A percentile compares a stretch with the other conserved stretches of the same genome.
These are phyloP conservation scores for Perdita meconis DNA, from an alignment of 2,888 invertebrate genomes.

Conservation along the genomic window DNA sequence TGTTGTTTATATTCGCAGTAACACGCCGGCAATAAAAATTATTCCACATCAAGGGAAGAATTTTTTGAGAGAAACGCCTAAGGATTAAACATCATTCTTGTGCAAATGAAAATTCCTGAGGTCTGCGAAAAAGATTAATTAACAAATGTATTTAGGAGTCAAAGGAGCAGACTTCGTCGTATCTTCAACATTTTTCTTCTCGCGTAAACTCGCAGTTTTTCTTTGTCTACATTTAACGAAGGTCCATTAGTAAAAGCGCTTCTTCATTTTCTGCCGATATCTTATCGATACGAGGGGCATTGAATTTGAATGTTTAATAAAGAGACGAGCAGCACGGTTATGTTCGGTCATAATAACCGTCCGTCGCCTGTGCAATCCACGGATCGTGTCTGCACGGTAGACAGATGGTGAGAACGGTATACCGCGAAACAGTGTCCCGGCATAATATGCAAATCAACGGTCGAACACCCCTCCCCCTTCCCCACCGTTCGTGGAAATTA, in stretches of 20 bases:
- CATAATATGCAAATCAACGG: conserved; percentile 78
- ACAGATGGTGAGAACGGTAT: conserved; percentile 57
- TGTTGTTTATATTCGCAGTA: no score
- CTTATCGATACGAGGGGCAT: neutral
- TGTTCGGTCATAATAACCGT: conserved; percentile 8
- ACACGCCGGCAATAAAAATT: no score
- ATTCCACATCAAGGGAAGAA: no score
- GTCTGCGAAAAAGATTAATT: no score
- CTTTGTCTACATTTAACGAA: no score
- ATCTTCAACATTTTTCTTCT: no score
- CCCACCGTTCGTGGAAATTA: conserved; percentile 75
- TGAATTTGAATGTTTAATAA: conserved; percentile 40
- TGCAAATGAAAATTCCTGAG: no score
- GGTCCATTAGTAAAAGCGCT: neutral
- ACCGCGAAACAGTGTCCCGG: conserved; percentile 54
- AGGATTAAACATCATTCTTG: no score
- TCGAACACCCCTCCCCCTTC: conserved; percentile 36
- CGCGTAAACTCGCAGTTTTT: no score
- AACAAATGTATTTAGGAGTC: no score
- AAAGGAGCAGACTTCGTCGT: no score
- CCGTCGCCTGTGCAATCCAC: conserved; percentile 12
- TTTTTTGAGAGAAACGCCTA: no score
- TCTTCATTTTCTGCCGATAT: neutral
- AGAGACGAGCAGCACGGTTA: conserved; percentile 1
- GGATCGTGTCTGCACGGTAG: conserved; percentile 26